phyloP scores from a whole-genome alignment of 2,797 vertebrate genomes.

The Pseudopleuronectes americanus region DNA sequence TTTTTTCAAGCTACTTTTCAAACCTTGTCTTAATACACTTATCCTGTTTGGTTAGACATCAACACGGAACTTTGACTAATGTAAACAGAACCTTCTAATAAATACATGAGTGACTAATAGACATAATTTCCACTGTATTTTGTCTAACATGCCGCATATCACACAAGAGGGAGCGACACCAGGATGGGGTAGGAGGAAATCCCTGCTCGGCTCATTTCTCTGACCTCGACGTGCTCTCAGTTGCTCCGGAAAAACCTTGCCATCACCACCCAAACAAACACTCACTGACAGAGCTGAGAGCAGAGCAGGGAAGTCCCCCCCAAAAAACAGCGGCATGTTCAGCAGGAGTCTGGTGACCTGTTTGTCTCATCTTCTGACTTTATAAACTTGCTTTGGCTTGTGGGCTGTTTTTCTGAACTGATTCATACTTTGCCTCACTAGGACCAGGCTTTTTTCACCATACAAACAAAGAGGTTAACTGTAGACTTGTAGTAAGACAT shows the following conservation, averaged over 20 bases:
- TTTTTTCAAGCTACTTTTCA: neutral
- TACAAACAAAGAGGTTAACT: no score
- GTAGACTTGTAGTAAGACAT: no score
- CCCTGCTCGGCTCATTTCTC: slow-evolving; percentile 65
- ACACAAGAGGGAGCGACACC: slow-evolving; percentile 47
- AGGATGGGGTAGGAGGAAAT: slow-evolving; percentile 82
- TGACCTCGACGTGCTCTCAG: slow-evolving; percentile 47
- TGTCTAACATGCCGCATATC: slow-evolving; percentile 12
- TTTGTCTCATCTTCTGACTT: slow-evolving; percentile 15
- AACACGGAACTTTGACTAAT: neutral
- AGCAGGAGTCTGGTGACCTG: slow-evolving; percentile 37
- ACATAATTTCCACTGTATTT: slow-evolving; percentile 36
- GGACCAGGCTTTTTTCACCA: no score
- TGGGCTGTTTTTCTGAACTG: neutral
- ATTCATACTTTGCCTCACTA: no score
- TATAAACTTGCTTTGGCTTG: neutral
- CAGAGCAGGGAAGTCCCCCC: slow-evolving; percentile 21
- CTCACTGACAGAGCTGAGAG: slow-evolving; percentile 14
- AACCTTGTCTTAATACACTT: neutral
- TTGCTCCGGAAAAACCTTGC: slow-evolving; percentile 63
- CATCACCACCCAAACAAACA: slow-evolving; percentile 51
- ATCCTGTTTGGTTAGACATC: neutral
- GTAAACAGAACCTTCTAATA: slow-evolving; percentile 8
- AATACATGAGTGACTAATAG: slow-evolving; percentile 18
- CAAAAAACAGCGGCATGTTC: slow-evolving; percentile 22